A percentile compares a stretch with the other conserved stretches of the same genome.
These are phyloP conservation scores for Osmerus eperlanus DNA, from an alignment of 2,113 vertebrate genomes.

Conservation along the genomic window DNA sequence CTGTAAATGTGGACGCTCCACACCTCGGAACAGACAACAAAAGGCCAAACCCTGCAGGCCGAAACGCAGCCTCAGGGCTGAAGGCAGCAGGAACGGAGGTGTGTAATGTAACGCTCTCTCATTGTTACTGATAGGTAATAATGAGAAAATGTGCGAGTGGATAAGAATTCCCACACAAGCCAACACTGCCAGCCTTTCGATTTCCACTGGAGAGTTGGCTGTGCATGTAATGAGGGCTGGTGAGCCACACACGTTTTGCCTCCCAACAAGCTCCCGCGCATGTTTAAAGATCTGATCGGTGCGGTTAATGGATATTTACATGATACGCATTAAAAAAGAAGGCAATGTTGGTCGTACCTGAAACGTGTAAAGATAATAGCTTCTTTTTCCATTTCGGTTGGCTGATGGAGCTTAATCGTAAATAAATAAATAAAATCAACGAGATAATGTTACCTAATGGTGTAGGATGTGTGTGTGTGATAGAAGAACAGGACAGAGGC, in stretches of 20 bases:
- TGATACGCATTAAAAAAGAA: neutral
- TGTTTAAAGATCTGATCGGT: no score
- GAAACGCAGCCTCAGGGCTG: neutral
- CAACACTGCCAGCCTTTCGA: neutral
- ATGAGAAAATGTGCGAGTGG: conserved; percentile 10
- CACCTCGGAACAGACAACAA: no score
- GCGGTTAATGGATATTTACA: no score
- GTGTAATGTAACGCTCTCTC: conserved; percentile 7
- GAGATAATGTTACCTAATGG: conserved; percentile 31
- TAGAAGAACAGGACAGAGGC: no score
- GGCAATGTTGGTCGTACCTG: no score
- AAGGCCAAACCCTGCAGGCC: no score
- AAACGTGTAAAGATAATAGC: no score
- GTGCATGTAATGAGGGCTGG: neutral
- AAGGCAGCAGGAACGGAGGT: neutral
- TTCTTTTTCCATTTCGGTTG: no score
- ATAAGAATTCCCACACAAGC: neutral
- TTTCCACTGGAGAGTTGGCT: neutral
- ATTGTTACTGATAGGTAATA: conserved; percentile 4
- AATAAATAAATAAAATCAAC: neutral
- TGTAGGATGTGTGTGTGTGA: no score
- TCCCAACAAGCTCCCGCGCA: neutral
- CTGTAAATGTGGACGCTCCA: no score
- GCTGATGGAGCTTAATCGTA: no score
- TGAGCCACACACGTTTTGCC: neutral